phyloP scores from a whole-genome alignment of 2,797 vertebrate genomes.

The Rhinoraja longicauda region DNA sequence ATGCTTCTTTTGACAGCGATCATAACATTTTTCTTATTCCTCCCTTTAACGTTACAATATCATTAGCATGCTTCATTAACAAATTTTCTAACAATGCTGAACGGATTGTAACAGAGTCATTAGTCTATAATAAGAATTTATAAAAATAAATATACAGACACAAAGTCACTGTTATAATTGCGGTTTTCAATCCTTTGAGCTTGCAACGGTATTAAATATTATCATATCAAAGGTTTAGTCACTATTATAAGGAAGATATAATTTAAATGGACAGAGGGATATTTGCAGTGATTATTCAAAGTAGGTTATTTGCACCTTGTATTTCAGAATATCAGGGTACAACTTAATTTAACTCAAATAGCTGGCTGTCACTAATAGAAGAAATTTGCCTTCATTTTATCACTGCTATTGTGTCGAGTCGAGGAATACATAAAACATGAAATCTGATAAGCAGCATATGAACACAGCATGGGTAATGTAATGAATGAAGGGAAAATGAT shows the following conservation, averaged over 20 bases:
- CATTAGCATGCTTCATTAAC: constrained; percentile 61
- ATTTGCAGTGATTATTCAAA: constrained; percentile 82
- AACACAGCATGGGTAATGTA: constrained; percentile 65
- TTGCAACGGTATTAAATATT: constrained; percentile 84
- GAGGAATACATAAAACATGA: constrained; percentile 69
- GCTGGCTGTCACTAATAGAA: constrained; percentile 89
- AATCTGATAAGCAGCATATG: constrained; percentile 89
- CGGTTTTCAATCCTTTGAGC: constrained; percentile 69
- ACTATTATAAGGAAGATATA: constrained; percentile 79
- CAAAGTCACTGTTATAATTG: constrained; percentile 88
- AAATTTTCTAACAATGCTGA: constrained; percentile 44
- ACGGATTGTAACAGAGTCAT: constrained; percentile 80
- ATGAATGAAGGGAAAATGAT: constrained; percentile 61
- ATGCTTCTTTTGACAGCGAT: constrained; percentile 51
- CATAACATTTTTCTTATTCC: constrained; percentile 65
- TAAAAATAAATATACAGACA: constrained; percentile 84
- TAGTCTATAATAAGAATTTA: constrained; percentile 87
- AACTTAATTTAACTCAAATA: constrained; percentile 93
- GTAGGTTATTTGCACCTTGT: constrained; percentile 86
- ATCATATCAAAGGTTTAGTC: constrained; percentile 89
- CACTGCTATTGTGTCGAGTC: constrained; percentile 76
- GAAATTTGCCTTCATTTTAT: constrained; percentile 89
- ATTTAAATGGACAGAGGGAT: constrained; percentile 90
- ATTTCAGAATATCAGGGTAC: constrained; percentile 78
- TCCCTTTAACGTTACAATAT: constrained; percentile 70